phyloP scores from a whole-genome alignment of 2,113 vertebrate species.

The Prionailurus bengalensis region DNA sequence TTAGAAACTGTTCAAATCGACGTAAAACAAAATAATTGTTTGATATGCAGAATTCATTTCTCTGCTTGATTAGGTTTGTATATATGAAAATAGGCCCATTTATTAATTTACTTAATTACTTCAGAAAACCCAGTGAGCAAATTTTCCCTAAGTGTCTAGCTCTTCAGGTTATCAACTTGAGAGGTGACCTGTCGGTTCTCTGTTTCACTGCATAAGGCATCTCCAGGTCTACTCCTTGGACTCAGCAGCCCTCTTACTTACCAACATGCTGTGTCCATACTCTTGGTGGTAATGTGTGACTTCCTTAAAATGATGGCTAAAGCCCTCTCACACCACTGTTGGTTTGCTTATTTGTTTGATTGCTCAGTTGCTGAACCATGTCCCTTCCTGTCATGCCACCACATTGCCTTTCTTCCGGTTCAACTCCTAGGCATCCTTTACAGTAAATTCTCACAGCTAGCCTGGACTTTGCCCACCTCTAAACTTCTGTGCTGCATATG shows the following conservation, averaged over 20 bases:
- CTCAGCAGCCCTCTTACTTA: background rate
- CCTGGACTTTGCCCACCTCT: background rate
- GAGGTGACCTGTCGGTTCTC: background rate
- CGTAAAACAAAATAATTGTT: slow-evolving; percentile 52
- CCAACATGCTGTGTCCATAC: background rate
- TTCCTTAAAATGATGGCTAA: background rate
- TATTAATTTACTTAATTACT: slow-evolving; percentile 38
- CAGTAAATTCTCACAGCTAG: background rate
- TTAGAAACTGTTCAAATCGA: background rate
- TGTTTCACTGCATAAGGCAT: background rate
- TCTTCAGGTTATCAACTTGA: background rate
- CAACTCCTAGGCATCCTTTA: background rate
- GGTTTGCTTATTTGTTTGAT: background rate
- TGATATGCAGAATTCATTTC: slow-evolving; percentile 24
- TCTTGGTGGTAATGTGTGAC: background rate
- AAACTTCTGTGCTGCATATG: background rate
- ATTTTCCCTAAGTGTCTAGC: background rate
- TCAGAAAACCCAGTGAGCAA: background rate
- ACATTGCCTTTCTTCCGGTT: background rate
- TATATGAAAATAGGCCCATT: background rate
- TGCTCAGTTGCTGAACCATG: background rate
- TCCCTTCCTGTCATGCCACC: background rate
- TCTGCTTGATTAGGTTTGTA: slow-evolving; percentile 21
- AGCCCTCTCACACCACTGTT: background rate
- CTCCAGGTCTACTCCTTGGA: background rate